Evolutionary conservation across 2,113 vertebrate species (phyloP), one percentile per base, ranked within the genome.

Genomic region (Poicephalus gulielmi): DNA sequence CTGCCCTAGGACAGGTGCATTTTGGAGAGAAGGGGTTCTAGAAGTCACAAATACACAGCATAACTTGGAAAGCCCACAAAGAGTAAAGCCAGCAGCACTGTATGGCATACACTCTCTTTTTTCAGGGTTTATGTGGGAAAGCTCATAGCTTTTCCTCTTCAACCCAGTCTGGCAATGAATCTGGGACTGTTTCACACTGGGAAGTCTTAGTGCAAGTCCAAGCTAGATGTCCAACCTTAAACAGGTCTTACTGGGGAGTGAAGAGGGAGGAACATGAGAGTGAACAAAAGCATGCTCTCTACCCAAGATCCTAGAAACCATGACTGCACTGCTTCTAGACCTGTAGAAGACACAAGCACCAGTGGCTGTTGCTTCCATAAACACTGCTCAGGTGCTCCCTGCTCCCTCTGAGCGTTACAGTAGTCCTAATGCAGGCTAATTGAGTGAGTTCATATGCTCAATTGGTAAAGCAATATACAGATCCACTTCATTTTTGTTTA

Each of bases 401-500:
- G 22, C 27, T 90, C 35, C 35, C 43, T 92, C 49, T 1, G 3
- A 74, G 64, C 16, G 30, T 43, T 78, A 86, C 13, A 59, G 25
- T 39, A 92, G 46, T 74, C 50, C 50, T 78, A 55, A 81, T 59
- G 59, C 49, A 86, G 46, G 71, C 63, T 86, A 85, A 91, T 8
- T 44, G 49, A 74, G 25, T 39, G 28, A 83, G n/a, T 73, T 79
- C 59, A 76, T 53, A 85, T 0, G 1, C 53, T 83, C 63, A 86
- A 0, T 0, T 62, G 82, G 49, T 90, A 83, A 87, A 92, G 49
- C 62, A 50, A 66, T 60, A 80, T 0, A 90, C 59, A 88, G 41
- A 87, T 73, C 62, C n/a, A 77, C n/a, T 91, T 88, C 31, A 91
- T 69, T 94, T 92, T 89, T 82, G 82, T 68, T 92, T 89, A 67